phyloP scores from a whole-genome alignment of 1,140 invertebrate species.

The Gerris buenoi region DNA sequence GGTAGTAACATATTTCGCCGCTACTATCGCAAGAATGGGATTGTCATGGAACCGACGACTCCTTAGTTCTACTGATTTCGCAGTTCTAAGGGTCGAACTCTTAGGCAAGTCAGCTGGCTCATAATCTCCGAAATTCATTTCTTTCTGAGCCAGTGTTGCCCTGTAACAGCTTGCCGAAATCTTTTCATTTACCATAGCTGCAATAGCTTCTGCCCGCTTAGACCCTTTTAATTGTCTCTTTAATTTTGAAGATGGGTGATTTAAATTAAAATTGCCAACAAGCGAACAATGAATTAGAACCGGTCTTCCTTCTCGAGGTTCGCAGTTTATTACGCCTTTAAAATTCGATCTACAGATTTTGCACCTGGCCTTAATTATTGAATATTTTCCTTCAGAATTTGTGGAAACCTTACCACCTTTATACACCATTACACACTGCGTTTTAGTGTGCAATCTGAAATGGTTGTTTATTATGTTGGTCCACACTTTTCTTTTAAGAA shows the following conservation, averaged over 20 bases:
- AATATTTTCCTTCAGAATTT: background rate
- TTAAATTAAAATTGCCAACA: background rate
- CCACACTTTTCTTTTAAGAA: background rate
- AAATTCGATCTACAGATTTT: background rate
- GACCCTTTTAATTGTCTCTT: background rate
- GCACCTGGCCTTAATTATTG: background rate
- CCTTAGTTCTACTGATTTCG: background rate
- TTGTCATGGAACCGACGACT: background rate
- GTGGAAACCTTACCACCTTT: background rate
- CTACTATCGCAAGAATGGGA: background rate
- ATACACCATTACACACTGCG: background rate
- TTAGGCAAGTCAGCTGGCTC: background rate
- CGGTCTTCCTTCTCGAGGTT: background rate
- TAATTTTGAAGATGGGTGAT: background rate
- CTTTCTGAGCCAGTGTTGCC: background rate
- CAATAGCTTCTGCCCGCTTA: background rate
- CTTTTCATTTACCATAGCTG: background rate
- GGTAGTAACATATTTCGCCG: background rate
- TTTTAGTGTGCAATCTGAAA: background rate
- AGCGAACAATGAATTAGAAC: background rate
- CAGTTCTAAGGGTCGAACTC: background rate
- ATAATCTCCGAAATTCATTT: background rate
- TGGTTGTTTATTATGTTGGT: background rate
- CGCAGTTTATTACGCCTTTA: background rate
- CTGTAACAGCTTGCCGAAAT: background rate